Base-by-base conservation (phyloP, 2,797 vertebrate species). In the Dallia pectoralis region DNA sequence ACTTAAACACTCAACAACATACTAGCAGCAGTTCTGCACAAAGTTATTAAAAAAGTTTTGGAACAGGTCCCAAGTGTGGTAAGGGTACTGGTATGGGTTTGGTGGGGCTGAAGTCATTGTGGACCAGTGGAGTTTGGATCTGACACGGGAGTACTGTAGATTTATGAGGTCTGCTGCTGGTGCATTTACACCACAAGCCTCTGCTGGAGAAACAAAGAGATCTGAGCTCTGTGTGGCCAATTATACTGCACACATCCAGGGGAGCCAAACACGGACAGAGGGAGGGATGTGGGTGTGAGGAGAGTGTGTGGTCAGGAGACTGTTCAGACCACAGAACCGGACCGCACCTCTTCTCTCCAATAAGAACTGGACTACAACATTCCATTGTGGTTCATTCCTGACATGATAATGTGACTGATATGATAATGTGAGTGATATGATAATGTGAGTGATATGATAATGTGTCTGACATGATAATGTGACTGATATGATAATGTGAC, bases 121-220 rank as follows among this genome's bases (percentile, higher is more conserved):
- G 75, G 71, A 78, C 83, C 77, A 81, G 84, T 33, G 19, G 81
- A 89, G 89, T 84, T 85, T 74, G 83, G 87, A 85, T 81, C 87
- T 85, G 89, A 87, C 84, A 78, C 56, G 30, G 77, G 87, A 89
- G 81, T 88, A 87, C 86, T 83, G 61, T 81, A 87, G 91, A 92
- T 93, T 92, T 90, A 92, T 76, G 89, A 90, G 90, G 85, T 87
- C 87, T 81, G 76, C 87, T 79, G 88, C 86, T 87, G 81, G 87
- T 87, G 85, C 82, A 74, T 82, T 87, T 87, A 80, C 77, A 89
- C 89, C 88, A 53, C 91, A 90, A 91, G 87, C 87, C 89, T 88
- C 86, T 81, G 87, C 89, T 85, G 88, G 80, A 87, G 84, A 90
- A 90, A 92, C 88, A 88, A 89, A 89, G 87, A 82, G 85, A 86